Evolutionary conservation across 2,113 vertebrate species (phyloP), one percentile per base, ranked within the genome.

Genomic region (Scytalopus superciliaris): DNA sequence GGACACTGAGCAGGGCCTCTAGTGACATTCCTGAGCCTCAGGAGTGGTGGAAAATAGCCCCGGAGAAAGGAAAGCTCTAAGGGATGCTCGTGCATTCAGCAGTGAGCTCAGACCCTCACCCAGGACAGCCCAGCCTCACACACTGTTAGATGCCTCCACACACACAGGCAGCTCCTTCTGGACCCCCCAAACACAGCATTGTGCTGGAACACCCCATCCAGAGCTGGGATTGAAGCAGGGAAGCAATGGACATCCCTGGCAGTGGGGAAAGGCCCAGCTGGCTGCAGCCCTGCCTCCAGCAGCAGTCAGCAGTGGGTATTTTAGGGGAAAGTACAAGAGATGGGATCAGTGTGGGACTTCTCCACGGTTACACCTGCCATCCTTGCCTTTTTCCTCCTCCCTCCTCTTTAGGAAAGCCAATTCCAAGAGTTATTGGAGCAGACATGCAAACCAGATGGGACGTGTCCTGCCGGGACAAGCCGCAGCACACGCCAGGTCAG

Each of bases 381-480:
- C 68, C 33, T 39, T 59, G 68, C 44, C 56, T 50, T 78, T 64
- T 55, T 72, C 76, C 72, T 95, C 86, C 88, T 95, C 64, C 60
- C 85, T 91, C 70, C 72, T 84, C 40, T 64, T 47, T 22, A n/a
- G 79, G 52, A 77, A 80, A 93, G 87, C 68, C 62, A 91, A 23
- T 18, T 40, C 31, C 55, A 75, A n/a, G 84, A 87, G 76, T 81
- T 79, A 73, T 5, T 44, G 77, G 45, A 45, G n/a, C 2, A 11
- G 53, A 7, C 37, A 86, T 83, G 76, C 80, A 92, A 81, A 88
- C 59, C 81, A 86, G 92, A 50, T 19, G 42, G 62, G n/a, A 52
- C 0, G 2, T 13, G 87, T 72, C 64, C 56, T 37, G 82, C 82
- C 6, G 42, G 75, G 67, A 37, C 17, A 18, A 75, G 94, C 85